These are phyloP conservation scores for Geotrypetes seraphini DNA, from an alignment of 2,797 vertebrate species.

Conservation along the genomic window DNA sequence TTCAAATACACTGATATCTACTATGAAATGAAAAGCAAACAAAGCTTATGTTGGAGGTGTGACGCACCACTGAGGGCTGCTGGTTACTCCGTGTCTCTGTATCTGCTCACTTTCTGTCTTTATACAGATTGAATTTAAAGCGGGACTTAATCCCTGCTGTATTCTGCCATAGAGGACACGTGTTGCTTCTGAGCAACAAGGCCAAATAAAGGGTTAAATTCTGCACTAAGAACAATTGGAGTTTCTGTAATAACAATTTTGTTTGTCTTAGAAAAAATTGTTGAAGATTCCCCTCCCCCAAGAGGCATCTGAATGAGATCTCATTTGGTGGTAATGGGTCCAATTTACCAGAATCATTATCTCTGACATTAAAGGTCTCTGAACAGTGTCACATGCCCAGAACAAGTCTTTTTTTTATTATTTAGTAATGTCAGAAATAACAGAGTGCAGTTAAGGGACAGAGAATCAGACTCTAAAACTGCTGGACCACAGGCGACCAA, in stretches of 20 bases:
- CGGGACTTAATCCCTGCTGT: too few species aligned
- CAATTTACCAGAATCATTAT: constrained; percentile 65
- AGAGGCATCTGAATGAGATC: constrained; percentile 54
- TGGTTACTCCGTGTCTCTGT: too few species aligned
- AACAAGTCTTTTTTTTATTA: constrained; percentile 60
- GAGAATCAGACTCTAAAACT: constrained; percentile 35
- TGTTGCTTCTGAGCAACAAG: too few species aligned
- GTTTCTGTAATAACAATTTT: not conserved
- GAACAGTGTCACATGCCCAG: constrained; percentile 61
- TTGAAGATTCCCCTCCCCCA: too few species aligned
- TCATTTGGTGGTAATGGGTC: constrained; percentile 61
- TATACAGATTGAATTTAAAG: too few species aligned
- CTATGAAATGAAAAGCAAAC: too few species aligned
- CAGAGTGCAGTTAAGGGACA: constrained; percentile 53
- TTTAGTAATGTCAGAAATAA: constrained; percentile 60
- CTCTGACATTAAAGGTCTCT: constrained; percentile 64
- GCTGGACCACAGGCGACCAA: not conserved
- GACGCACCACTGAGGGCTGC: too few species aligned
- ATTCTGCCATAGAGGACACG: not conserved
- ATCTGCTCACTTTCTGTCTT: too few species aligned
- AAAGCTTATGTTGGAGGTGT: too few species aligned
- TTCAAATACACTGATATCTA: too few species aligned
- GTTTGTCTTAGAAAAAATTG: not conserved
- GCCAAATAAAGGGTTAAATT: too few species aligned
- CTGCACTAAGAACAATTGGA: not conserved